A percentile compares a stretch with the other conserved stretches of the same genome.
phyloP scores from a whole-genome alignment of 2,888 invertebrate genomes.

The Euzophera pinguis region DNA sequence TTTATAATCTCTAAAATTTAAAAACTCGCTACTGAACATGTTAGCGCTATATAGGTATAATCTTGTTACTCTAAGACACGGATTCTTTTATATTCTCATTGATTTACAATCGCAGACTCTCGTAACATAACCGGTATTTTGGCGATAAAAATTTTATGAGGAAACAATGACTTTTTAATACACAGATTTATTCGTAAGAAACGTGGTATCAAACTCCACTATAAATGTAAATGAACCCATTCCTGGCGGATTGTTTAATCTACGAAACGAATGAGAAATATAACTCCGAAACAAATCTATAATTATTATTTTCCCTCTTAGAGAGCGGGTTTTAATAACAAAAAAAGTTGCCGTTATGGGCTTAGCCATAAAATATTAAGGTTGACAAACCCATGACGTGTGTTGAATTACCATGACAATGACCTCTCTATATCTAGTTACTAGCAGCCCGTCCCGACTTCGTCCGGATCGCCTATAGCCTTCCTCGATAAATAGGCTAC shows the following conservation, averaged over 20 bases:
- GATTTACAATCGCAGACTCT: neutral
- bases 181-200: conserved; percentile 31
- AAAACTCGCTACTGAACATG: neutral
- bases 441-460: no score
- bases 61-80: neutral
- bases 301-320: conserved; percentile 12
- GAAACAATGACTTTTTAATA: conserved; percentile 29
- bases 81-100: neutral
- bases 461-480: no score
- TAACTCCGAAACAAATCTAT: conserved; percentile 16
- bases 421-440: no score
- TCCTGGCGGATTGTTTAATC: conserved; percentile 26
- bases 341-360: no score
- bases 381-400: no score
- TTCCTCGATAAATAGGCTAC: no score
- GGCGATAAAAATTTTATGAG: conserved; percentile 3
- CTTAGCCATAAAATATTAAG: no score
- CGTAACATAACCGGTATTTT: neutral
- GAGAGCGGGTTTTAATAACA: neutral
- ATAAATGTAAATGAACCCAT: conserved; percentile 37
- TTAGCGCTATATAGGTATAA: neutral
- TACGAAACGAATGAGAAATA: conserved; percentile 7
- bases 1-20: no score
- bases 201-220: conserved; percentile 26
- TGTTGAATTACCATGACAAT: no score